phyloP scores from a whole-genome alignment of 2,797 vertebrate species.

The Eulemur albifrons region DNA sequence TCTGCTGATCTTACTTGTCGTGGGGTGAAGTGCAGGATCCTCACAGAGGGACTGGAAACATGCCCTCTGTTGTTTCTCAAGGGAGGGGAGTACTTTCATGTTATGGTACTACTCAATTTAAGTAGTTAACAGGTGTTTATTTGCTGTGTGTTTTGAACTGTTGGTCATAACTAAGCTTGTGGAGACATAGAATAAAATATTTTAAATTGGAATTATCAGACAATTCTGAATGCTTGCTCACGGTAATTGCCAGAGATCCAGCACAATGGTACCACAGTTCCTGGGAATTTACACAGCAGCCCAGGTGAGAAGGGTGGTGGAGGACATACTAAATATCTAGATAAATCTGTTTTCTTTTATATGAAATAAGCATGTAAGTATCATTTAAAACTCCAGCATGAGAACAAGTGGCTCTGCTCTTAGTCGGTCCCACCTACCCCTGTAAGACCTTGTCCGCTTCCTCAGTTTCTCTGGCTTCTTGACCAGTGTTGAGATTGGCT shows the following conservation, averaged over 20 bases:
- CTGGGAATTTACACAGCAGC: not conserved
- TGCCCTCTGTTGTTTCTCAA: not conserved
- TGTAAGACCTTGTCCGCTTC: not conserved
- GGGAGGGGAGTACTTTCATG: not conserved
- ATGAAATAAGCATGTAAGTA: not conserved
- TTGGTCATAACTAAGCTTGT: not conserved
- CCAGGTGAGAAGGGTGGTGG: not conserved
- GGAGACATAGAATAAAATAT: not conserved
- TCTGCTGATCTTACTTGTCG: not conserved
- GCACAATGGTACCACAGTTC: not conserved
- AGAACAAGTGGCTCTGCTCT: not conserved
- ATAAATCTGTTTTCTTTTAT: not conserved
- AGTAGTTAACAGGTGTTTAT: not conserved
- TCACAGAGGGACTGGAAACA: not conserved
- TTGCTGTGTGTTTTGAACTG: slow-evolving; percentile 11
- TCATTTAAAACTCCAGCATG: not conserved
- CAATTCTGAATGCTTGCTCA: not conserved
- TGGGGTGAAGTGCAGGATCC: not conserved
- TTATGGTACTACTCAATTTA: not conserved
- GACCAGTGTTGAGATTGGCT: not conserved
- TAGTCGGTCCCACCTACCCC: not conserved
- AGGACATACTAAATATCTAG: not conserved
- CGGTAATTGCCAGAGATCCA: not conserved
- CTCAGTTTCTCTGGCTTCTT: not conserved
- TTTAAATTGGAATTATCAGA: not conserved